phyloP scores from a whole-genome alignment of 2,797 vertebrate genomes.

The Astyanax mexicanus region DNA sequence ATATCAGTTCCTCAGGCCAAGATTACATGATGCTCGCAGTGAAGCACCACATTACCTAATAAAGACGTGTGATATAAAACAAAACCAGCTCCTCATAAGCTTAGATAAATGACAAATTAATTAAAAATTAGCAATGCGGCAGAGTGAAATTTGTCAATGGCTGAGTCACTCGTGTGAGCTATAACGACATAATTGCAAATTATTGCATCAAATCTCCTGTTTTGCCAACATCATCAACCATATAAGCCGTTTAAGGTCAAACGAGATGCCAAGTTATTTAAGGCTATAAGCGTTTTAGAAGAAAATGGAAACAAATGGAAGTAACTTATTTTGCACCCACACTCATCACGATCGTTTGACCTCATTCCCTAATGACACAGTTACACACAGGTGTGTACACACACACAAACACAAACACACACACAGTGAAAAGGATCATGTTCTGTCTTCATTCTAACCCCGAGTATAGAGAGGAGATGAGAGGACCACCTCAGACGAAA shows the following conservation, averaged over 20 bases:
- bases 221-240: slow-evolving; percentile 23
- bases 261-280: slow-evolving; percentile 1
- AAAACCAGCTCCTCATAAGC: slow-evolving; percentile 43
- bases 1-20: slow-evolving; percentile 56
- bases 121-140: slow-evolving; percentile 49
- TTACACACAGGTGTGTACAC: background rate
- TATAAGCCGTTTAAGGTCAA: slow-evolving; percentile 39
- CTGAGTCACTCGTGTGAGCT: slow-evolving; percentile 54
- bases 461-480: background rate
- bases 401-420: slow-evolving; percentile 2
- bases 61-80: slow-evolving; percentile 42
- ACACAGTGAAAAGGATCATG: background rate
- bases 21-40: slow-evolving; percentile 58
- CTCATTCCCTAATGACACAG: background rate
- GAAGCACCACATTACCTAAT: slow-evolving; percentile 53
- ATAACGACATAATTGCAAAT: slow-evolving; percentile 52
- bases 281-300: background rate
- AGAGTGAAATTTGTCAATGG: slow-evolving; percentile 41
- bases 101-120: slow-evolving; percentile 61
- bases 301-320: background rate
- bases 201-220: slow-evolving; percentile 50
- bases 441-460: background rate
- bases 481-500: background rate
- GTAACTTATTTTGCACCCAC: background rate
- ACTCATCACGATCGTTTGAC: background rate